Conservation (phyloP, 2,888 invertebrate species). For the Drosophila stalkeri region DNA sequence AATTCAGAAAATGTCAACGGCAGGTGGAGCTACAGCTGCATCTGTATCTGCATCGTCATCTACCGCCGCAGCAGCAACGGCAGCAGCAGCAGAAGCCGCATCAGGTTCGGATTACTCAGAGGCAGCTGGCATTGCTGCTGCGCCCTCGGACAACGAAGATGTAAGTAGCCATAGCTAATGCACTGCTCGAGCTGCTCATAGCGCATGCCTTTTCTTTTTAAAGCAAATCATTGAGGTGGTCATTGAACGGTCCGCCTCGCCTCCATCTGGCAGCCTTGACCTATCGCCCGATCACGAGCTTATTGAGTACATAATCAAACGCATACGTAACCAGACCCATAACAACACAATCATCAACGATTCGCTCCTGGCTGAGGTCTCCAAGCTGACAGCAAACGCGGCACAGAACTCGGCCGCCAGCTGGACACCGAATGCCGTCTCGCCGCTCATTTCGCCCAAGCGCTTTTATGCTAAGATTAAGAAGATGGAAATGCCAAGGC, state of each 20-base stretch:
- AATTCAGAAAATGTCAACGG: slow-evolving; percentile 31
- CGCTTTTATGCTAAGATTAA: slow-evolving; percentile 83
- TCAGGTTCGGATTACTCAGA: slow-evolving; percentile 24
- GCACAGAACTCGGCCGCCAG: slow-evolving; percentile 78
- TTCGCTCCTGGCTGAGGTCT: slow-evolving; percentile 81
- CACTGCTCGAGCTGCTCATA: slow-evolving; percentile 19
- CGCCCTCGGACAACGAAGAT: slow-evolving; percentile 48
- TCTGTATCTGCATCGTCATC: slow-evolving; percentile 15
- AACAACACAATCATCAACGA: slow-evolving; percentile 82
- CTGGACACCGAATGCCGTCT: slow-evolving; percentile 52
- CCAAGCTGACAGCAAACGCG: slow-evolving; percentile 82
- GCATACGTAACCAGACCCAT: slow-evolving; percentile 83
- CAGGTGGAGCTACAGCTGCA: slow-evolving; percentile 12
- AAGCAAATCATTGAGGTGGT: slow-evolving; percentile 65
- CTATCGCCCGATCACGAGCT: slow-evolving; percentile 81
- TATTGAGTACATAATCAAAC: slow-evolving; percentile 83
- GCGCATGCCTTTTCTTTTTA: slow-evolving; percentile 14
- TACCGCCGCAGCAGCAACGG: neutral
- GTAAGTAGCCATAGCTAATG: slow-evolving; percentile 49
- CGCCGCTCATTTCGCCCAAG: slow-evolving; percentile 81
- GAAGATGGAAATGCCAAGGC: slow-evolving; percentile 78
- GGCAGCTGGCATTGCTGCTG: slow-evolving; percentile 12
- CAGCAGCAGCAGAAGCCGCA: slow-evolving; percentile 17
- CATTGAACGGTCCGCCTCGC: slow-evolving; percentile 29
- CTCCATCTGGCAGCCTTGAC: slow-evolving; percentile 42